Evolutionary conservation across 2,113 vertebrate genomes (phyloP).

Genomic region (Brachirus orientalis): DNA sequence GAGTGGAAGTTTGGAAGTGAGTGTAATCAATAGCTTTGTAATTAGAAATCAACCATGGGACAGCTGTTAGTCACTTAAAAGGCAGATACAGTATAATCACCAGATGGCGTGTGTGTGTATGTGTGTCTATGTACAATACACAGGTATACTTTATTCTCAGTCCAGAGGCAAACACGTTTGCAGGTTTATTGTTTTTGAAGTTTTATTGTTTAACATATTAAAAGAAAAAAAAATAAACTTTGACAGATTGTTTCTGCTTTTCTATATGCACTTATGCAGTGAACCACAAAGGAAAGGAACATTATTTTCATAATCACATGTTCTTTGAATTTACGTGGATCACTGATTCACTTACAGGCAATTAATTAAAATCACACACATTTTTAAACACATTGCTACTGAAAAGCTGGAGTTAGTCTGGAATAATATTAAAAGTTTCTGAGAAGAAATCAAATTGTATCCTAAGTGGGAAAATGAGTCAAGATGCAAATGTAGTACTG

Average conservation of each 20-base stretch:
- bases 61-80: conserved; percentile 75
- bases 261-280: background rate
- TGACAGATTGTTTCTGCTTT: conserved; percentile 13
- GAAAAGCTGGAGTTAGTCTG: too few relatives aligned
- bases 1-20: conserved; percentile 61
- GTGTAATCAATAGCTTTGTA: conserved; percentile 75
- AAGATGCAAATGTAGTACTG: too few relatives aligned
- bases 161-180: too few relatives aligned
- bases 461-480: too few relatives aligned
- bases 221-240: conserved; percentile 28
- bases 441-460: too few relatives aligned
- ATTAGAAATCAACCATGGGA: conserved; percentile 68
- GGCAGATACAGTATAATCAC: conserved; percentile 62
- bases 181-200: background rate
- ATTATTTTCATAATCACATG: background rate
- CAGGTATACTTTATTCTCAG: conserved; percentile 28
- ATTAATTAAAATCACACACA: background rate
- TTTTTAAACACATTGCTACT: too few relatives aligned
- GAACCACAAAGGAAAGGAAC: background rate
- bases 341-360: background rate
- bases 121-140: background rate
- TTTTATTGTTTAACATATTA: conserved; percentile 20
- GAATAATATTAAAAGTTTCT: background rate
- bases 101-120: conserved; percentile 51
- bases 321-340: conserved; percentile 8